These are phyloP conservation scores for Embidobia sp. DNA, from an alignment of 2,888 invertebrate species.

Conservation along the genomic window DNA sequence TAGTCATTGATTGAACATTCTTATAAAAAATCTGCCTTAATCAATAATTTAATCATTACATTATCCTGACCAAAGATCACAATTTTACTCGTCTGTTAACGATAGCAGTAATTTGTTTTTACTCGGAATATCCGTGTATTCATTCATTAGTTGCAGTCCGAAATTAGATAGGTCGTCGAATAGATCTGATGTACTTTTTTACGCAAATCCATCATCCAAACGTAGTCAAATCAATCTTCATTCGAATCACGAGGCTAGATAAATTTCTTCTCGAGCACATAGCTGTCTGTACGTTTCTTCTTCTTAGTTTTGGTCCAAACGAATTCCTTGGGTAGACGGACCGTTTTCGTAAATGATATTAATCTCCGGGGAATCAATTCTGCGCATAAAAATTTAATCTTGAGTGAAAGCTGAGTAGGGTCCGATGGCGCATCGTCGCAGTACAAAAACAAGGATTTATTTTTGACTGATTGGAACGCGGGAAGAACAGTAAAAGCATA, in stretches of 20 bases:
- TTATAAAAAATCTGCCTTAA: no score
- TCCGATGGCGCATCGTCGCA: constrained; percentile 39
- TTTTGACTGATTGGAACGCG: constrained; percentile 56
- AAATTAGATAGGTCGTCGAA: constrained; percentile 27
- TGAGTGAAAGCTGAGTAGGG: constrained; percentile 59
- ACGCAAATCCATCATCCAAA: constrained; percentile 38
- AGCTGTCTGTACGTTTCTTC: constrained; percentile 26
- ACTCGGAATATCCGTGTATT: constrained; percentile 24
- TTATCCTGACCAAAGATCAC: no score
- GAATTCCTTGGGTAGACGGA: constrained; percentile 32
- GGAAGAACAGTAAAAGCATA: constrained; percentile 55
- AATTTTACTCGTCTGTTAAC: constrained; percentile 7
- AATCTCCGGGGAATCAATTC: constrained; percentile 57
- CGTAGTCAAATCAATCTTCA: constrained; percentile 43
- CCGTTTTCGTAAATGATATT: constrained; percentile 53
- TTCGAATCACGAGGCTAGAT: constrained; percentile 33
- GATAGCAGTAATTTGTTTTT: constrained; percentile 13
- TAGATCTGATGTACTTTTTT: constrained; percentile 27
- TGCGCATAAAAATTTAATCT: constrained; percentile 49
- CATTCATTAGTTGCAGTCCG: constrained; percentile 37
- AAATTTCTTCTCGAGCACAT: constrained; percentile 16
- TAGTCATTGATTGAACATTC: no score
- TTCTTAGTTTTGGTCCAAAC: constrained; percentile 5
- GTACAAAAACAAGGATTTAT: constrained; percentile 50
- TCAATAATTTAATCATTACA: no score